Evolutionary conservation across 2,888 invertebrate species (phyloP).

Genomic region (Drosophila acutilabella): DNA sequence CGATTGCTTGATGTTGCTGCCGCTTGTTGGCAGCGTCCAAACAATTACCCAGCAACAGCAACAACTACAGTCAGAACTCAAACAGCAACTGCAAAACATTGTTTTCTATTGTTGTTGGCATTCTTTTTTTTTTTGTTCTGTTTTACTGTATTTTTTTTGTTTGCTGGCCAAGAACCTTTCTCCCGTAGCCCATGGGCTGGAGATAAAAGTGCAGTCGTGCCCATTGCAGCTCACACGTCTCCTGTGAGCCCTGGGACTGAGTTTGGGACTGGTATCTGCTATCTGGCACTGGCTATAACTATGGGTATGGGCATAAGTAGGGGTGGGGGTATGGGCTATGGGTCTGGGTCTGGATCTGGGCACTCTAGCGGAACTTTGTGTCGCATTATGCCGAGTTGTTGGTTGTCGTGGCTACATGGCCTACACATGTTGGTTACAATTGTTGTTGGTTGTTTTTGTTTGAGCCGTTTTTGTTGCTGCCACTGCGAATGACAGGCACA

Average conservation of each 20-base stretch:
- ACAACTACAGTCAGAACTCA: conserved; percentile 42
- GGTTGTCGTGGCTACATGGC: conserved; percentile 73
- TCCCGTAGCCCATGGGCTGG: conserved; percentile 40
- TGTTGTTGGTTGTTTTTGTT: conserved; percentile 23
- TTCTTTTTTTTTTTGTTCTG: conserved; percentile 10
- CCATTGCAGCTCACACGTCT: conserved; percentile 55
- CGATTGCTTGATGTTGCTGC: conserved; percentile 45
- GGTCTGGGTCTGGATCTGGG: conserved; percentile 50
- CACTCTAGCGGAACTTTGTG: conserved; percentile 78
- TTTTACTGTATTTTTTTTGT: conserved; percentile 20
- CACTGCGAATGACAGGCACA: conserved; percentile 47
- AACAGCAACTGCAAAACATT: conserved; percentile 41
- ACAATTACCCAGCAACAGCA: conserved; percentile 64
- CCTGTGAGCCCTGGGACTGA: conserved; percentile 41
- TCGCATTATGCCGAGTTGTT: conserved; percentile 72
- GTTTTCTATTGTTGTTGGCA: conserved; percentile 32
- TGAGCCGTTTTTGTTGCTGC: conserved; percentile 6
- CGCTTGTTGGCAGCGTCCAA: conserved; percentile 63
- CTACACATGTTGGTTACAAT: conserved; percentile 67
- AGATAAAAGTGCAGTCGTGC: conserved; percentile 34
- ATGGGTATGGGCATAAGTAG: conserved; percentile 15
- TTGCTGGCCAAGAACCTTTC: conserved; percentile 65
- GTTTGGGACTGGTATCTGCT: conserved; percentile 13
- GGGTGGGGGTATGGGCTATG: conserved; percentile 19
- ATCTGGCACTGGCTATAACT: conserved; percentile 6